Percentiles rank a stretch among this genome's conserved stretches.
Conservation (phyloP, 1,140 invertebrate species). For the Brachionus manjavacas region DNA sequence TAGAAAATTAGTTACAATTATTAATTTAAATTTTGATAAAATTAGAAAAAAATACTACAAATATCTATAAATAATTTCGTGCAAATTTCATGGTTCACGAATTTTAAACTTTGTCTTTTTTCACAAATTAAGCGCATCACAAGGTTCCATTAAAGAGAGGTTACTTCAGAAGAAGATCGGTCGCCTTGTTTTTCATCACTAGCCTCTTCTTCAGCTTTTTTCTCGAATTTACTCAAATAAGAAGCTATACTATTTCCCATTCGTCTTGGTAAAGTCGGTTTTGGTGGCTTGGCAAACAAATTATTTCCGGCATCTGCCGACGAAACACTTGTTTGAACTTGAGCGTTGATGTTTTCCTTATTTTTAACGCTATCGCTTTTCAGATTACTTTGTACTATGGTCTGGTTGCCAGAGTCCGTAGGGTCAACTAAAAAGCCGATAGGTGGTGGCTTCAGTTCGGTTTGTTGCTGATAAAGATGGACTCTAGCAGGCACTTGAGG, state of each 20-base stretch:
- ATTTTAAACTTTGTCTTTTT: neutral
- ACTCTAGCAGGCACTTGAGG: slow-evolving; percentile 11
- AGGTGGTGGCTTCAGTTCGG: neutral
- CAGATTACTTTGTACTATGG: neutral
- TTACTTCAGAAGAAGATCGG: slow-evolving; percentile 17
- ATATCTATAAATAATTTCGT: neutral
- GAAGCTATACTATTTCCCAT: neutral
- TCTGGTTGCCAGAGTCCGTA: neutral
- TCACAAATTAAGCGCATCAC: neutral
- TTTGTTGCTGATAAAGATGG: neutral
- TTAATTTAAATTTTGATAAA: neutral
- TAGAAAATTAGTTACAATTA: neutral
- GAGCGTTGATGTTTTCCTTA: neutral
- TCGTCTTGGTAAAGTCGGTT: slow-evolving; percentile 19
- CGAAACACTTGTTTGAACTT: neutral
- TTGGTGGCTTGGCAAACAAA: neutral
- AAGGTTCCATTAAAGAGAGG: neutral
- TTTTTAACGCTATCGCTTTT: neutral
- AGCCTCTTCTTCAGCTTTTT: neutral
- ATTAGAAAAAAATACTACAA: neutral
- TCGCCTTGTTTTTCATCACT: neutral
- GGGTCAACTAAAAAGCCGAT: neutral
- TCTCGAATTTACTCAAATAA: slow-evolving; percentile 28
- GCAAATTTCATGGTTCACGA: neutral
- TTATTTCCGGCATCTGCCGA: neutral